These are phyloP conservation scores for Stercorarius parasiticus DNA, from an alignment of 2,113 vertebrate species.

Conservation along the genomic window DNA sequence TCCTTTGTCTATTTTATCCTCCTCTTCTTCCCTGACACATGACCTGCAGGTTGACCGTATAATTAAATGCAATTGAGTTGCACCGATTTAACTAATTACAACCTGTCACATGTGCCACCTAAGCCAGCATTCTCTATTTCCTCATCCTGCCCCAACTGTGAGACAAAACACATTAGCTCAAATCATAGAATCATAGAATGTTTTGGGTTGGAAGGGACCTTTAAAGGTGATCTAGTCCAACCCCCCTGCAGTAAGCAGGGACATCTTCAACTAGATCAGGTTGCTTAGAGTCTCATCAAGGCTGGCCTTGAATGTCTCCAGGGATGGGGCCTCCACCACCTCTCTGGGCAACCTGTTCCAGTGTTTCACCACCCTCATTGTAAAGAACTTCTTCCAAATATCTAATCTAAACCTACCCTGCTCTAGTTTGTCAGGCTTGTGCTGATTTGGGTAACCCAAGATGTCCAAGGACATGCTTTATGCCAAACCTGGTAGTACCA, in stretches of 20 bases:
- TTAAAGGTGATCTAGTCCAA: too few species aligned
- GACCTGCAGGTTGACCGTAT: background rate
- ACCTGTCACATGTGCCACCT: rapidly evolving
- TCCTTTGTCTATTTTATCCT: background rate
- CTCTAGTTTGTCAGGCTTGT: background rate
- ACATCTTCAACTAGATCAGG: too few species aligned
- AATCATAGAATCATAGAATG: background rate
- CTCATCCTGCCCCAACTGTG: background rate
- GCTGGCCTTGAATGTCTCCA: too few species aligned
- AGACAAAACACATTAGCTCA: background rate
- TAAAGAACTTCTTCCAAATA: too few species aligned
- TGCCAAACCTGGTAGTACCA: background rate
- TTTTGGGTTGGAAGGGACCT: too few species aligned
- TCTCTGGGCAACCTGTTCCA: too few species aligned
- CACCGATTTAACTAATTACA: background rate
- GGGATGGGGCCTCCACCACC: too few species aligned
- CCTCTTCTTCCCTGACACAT: background rate
- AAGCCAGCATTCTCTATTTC: background rate
- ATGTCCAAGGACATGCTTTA: background rate
- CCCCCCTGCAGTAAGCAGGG: too few species aligned
- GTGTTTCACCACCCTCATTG: too few species aligned
- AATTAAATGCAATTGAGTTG: background rate
- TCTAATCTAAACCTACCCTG: too few species aligned
- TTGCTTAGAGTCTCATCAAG: too few species aligned
- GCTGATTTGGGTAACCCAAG: background rate